phyloP scores from a whole-genome alignment of 2,113 vertebrate genomes.

The Hyperopisus bebe region DNA sequence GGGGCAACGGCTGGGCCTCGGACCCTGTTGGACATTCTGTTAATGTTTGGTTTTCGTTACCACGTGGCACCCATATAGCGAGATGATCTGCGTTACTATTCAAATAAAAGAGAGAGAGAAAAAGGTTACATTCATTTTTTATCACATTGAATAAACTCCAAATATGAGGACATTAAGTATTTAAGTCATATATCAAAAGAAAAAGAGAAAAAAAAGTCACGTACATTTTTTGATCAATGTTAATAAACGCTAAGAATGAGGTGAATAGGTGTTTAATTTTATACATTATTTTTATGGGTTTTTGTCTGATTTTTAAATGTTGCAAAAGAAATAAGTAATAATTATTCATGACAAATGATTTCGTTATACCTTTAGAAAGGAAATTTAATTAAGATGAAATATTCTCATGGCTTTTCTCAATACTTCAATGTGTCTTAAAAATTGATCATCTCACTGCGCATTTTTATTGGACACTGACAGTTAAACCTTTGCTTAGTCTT shows the following conservation, averaged over 20 bases:
- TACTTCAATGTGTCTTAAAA: background rate
- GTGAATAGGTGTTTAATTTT: background rate
- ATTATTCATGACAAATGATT: background rate
- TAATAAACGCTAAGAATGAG: background rate
- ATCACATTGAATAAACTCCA: constrained; percentile 17
- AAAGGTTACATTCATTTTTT: constrained; percentile 6
- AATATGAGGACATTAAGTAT: background rate
- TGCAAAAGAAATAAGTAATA: background rate
- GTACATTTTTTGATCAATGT: background rate
- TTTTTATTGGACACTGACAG: background rate
- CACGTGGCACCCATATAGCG: constrained; percentile 64
- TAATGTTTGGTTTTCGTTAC: constrained; percentile 60
- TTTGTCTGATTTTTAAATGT: background rate
- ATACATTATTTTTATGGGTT: background rate
- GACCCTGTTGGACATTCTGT: constrained; percentile 54
- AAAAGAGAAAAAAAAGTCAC: background rate
- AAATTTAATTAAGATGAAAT: background rate
- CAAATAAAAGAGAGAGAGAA: constrained; percentile 60
- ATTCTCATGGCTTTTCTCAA: background rate
- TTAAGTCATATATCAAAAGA: background rate
- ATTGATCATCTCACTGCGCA: background rate
- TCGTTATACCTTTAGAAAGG: background rate
- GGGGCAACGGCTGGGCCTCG: constrained; percentile 31
- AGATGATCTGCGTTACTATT: constrained; percentile 66
- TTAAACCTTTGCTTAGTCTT: background rate